These are phyloP conservation scores for Xenops minutus DNA, from an alignment of 2,797 vertebrate genomes.

Conservation along the genomic window DNA sequence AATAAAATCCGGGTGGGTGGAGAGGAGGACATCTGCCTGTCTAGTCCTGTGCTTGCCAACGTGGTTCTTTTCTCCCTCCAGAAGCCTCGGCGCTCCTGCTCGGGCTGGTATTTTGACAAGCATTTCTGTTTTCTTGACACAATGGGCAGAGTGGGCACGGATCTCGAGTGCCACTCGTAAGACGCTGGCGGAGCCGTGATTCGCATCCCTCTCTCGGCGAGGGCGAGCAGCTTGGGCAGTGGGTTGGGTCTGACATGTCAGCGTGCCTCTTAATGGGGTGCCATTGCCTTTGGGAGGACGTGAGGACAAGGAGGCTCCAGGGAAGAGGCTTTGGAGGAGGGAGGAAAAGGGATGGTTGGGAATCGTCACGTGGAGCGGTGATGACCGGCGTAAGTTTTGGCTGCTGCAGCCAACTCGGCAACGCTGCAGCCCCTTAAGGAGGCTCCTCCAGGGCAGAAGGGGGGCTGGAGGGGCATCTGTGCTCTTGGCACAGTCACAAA, in stretches of 20 bases:
- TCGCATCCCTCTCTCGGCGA: conserved; percentile 15
- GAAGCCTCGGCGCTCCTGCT: conserved; percentile 35
- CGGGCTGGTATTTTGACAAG: conserved; percentile 66
- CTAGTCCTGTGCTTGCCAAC: conserved; percentile 61
- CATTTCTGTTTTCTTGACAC: conserved; percentile 68
- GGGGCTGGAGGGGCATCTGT: neutral
- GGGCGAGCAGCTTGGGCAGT: conserved; percentile 40
- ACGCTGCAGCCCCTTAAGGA: neutral
- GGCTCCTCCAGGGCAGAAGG: neutral
- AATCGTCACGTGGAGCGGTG: fast-evolving
- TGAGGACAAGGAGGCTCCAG: neutral
- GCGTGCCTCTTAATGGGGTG: neutral
- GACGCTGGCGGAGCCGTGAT: neutral
- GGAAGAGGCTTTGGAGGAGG: neutral
- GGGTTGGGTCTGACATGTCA: conserved; percentile 29
- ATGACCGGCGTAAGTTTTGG: fast-evolving
- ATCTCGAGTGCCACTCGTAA: conserved; percentile 35
- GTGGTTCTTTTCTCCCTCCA: conserved; percentile 62
- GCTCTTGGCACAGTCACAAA: neutral
- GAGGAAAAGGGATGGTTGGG: neutral
- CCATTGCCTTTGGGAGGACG: neutral
- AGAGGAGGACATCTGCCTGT: conserved; percentile 71
- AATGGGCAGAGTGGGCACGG: conserved; percentile 52
- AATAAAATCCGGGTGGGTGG: conserved; percentile 69
- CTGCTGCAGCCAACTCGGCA: neutral